Evolutionary conservation across 2,797 vertebrate species (phyloP).

Genomic region (Odontamblyopus rebecca): DNA sequence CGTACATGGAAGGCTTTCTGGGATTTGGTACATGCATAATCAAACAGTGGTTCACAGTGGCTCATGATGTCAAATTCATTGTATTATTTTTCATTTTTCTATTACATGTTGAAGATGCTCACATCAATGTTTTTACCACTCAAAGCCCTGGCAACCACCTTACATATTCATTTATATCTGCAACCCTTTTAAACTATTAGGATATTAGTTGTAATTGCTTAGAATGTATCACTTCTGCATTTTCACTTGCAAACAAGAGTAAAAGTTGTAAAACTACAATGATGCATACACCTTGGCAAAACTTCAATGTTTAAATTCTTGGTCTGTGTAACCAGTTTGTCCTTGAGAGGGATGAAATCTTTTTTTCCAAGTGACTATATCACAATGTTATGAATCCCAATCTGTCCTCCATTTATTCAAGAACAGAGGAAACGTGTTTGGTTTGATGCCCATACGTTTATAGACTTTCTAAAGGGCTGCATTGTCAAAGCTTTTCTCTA

Average conservation of each 20-base stretch:
- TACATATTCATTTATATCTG: constrained; percentile 38
- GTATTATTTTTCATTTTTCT: neutral
- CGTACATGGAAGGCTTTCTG: constrained; percentile 56
- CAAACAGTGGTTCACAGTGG: constrained; percentile 54
- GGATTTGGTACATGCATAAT: constrained; percentile 54
- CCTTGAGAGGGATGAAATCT: neutral
- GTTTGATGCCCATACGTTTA: neutral
- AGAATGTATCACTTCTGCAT: constrained; percentile 27
- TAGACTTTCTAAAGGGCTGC: neutral
- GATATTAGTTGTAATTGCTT: constrained; percentile 19
- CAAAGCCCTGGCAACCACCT: constrained; percentile 45
- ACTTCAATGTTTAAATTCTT: neutral
- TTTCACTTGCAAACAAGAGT: constrained; percentile 10
- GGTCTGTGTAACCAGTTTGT: neutral
- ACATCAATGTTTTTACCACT: neutral
- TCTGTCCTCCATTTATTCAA: constrained; percentile 1
- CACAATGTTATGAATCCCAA: neutral
- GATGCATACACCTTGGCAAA: constrained; percentile 7
- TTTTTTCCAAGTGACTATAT: neutral
- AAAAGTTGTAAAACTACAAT: neutral
- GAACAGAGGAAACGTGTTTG: neutral
- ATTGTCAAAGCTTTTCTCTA: neutral
- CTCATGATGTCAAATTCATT: constrained; percentile 7
- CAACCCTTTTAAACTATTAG: constrained; percentile 20
- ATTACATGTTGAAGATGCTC: neutral